phyloP scores from a whole-genome alignment of 1,140 invertebrate species.

The Yoshiicerus persimilis region DNA sequence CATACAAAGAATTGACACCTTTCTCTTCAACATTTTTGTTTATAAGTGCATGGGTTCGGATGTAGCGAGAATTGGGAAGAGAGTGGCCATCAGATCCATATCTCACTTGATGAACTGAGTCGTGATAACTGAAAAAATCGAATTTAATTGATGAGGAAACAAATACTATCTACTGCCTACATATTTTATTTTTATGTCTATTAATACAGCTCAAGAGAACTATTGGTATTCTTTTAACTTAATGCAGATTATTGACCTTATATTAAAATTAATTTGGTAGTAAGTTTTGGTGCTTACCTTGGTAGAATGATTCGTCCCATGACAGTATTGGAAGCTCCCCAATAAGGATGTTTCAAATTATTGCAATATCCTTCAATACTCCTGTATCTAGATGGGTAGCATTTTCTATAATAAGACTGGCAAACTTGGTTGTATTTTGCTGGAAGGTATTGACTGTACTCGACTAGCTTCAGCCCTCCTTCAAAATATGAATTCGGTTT shows the following conservation, averaged over 20 bases:
- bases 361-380: conserved; percentile 74
- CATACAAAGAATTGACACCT: conserved; percentile 42
- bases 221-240: background rate
- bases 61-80: conserved; percentile 28
- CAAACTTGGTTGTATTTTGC: conserved; percentile 31
- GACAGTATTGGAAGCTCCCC: conserved; percentile 55
- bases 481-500: conserved; percentile 34
- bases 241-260: background rate
- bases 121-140: conserved; percentile 34
- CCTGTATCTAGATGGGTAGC: conserved; percentile 58
- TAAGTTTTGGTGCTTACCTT: conserved; percentile 32
- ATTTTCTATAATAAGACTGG: conserved; percentile 35
- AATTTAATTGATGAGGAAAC: background rate
- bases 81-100: background rate
- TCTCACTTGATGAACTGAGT: background rate
- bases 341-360: conserved; percentile 62
- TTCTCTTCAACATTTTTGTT: conserved; percentile 41
- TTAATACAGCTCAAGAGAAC: too few relatives aligned
- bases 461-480: background rate
- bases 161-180: too few relatives aligned
- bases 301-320: conserved; percentile 53
- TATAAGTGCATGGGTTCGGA: conserved; percentile 37
- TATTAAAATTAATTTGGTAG: too few relatives aligned
- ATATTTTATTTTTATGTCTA: too few relatives aligned
- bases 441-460: conserved; percentile 39